These are phyloP conservation scores for Rhagoletis pomonella DNA, from an alignment of 1,140 invertebrate species.

Conservation along the genomic window DNA sequence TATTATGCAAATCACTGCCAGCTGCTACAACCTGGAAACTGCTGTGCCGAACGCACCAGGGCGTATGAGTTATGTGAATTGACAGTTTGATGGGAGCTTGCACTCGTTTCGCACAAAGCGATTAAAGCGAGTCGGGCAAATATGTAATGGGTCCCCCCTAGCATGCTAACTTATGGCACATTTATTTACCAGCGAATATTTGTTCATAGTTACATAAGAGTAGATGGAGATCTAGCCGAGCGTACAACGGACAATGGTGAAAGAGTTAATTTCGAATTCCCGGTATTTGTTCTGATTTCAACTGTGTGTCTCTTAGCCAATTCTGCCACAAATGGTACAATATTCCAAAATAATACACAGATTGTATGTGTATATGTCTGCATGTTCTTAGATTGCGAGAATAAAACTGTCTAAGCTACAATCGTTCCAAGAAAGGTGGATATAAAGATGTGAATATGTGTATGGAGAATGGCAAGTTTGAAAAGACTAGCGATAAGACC, in stretches of 20 bases:
- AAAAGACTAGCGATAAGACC: no score
- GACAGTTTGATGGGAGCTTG: slow-evolving; percentile 18
- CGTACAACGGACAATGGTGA: not conserved
- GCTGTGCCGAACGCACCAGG: not conserved
- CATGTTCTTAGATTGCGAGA: no score
- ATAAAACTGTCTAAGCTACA: no score
- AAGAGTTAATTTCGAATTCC: not conserved
- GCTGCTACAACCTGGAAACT: not conserved
- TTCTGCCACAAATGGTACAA: no score
- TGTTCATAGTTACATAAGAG: not conserved
- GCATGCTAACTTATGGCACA: not conserved
- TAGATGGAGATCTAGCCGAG: not conserved
- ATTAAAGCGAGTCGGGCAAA: slow-evolving; percentile 14
- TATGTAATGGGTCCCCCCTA: not conserved
- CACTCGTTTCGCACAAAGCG: not conserved
- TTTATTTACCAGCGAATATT: no score
- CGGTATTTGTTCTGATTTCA: not conserved
- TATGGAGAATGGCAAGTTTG: no score
- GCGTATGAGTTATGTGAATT: slow-evolving; percentile 29
- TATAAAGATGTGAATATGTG: no score
- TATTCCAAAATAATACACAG: no score
- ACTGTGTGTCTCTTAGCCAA: no score
- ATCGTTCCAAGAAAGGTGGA: no score
- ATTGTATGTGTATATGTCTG: no score
- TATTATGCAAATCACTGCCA: not conserved